These are phyloP conservation scores for Apolygus lucorum DNA, from an alignment of 1,140 invertebrate species.

Conservation along the genomic window DNA sequence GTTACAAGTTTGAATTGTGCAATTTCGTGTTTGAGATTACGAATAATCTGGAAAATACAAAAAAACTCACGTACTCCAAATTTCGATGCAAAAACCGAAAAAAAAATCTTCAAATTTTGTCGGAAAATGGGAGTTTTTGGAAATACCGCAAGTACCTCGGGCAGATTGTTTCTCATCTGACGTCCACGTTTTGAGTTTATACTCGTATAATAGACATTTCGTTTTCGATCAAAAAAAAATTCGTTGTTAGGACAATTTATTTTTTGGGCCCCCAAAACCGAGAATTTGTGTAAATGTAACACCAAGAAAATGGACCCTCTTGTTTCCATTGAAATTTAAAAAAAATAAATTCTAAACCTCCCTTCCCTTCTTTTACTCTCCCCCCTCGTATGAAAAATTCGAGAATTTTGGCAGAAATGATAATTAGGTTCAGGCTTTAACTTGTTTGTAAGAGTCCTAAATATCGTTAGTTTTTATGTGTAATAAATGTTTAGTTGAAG, in stretches of 20 bases:
- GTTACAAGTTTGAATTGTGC: too few species aligned
- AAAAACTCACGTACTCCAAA: too few species aligned
- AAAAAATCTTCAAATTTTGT: too few species aligned
- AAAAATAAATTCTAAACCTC: slow-evolving; percentile 11
- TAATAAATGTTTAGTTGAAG: slow-evolving; percentile 24
- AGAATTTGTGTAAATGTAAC: slow-evolving; percentile 15
- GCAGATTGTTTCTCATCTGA: too few species aligned
- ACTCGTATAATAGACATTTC: too few species aligned
- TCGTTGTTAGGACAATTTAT: too few species aligned
- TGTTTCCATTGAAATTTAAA: slow-evolving; percentile 9
- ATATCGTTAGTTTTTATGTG: slow-evolving; percentile 20
- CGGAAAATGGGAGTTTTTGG: too few species aligned
- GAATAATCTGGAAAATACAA: neutral
- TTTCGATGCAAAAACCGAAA: too few species aligned
- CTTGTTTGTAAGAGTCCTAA: slow-evolving; percentile 17
- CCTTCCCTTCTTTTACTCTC: too few species aligned
- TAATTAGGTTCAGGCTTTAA: slow-evolving; percentile 21
- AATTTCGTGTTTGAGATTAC: slow-evolving; percentile 2
- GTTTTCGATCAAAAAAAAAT: too few species aligned
- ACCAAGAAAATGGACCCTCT: neutral
- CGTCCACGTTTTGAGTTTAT: too few species aligned
- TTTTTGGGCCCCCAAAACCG: slow-evolving; percentile 5
- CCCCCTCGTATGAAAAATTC: too few species aligned
- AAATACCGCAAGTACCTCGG: slow-evolving; percentile 9
- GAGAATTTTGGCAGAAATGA: neutral